phyloP scores from a whole-genome alignment of 2,113 vertebrate genomes.

The Speoplatyrhinus poulsoni region DNA sequence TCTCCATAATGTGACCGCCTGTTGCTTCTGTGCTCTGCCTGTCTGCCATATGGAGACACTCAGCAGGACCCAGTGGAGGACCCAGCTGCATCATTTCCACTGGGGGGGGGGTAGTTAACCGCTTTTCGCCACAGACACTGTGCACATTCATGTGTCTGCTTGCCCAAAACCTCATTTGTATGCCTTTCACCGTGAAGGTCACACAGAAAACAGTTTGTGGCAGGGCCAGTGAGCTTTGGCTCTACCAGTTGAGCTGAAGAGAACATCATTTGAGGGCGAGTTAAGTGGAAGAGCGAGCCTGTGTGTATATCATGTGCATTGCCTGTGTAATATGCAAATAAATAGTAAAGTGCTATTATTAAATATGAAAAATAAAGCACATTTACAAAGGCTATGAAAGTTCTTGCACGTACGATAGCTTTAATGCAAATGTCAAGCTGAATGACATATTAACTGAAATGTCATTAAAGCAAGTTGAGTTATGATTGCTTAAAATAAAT shows the following conservation, averaged over 20 bases:
- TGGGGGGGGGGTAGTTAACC: not conserved
- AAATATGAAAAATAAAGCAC: not conserved
- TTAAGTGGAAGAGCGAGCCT: not conserved
- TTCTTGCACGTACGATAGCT: not conserved
- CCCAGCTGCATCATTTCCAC: not conserved
- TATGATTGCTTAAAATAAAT: not conserved
- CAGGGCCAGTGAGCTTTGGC: conserved; percentile 3
- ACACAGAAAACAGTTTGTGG: not conserved
- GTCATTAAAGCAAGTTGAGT: not conserved
- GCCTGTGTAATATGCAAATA: not conserved
- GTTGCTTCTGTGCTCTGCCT: conserved; percentile 13
- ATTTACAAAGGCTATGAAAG: not conserved
- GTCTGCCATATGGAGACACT: conserved; percentile 33
- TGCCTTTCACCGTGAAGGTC: not conserved
- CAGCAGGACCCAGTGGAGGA: conserved; percentile 20
- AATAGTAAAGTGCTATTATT: not conserved
- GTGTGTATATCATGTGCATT: not conserved
- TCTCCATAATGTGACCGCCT: conserved; percentile 7
- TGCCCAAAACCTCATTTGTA: not conserved
- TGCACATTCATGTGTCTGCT: not conserved
- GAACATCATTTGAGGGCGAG: not conserved
- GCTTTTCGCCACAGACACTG: not conserved
- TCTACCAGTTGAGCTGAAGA: not conserved
- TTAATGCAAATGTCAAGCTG: not conserved
- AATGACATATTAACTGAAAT: not conserved